phyloP scores from a whole-genome alignment of 2,797 vertebrate genomes.

The Sebastes taczanowskii region DNA sequence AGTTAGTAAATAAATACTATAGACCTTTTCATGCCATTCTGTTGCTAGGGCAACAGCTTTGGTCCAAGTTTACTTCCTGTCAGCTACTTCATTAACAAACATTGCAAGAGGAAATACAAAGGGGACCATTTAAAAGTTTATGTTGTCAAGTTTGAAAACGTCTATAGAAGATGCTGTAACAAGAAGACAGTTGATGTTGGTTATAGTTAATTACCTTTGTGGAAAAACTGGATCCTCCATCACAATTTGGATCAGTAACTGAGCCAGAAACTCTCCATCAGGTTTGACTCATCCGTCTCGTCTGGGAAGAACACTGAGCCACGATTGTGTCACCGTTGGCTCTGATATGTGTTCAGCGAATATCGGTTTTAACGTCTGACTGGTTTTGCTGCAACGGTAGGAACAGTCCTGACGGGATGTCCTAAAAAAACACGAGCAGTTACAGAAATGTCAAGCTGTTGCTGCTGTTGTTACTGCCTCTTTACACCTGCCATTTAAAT shows the following conservation, averaged over 20 bases:
- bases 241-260: not conserved
- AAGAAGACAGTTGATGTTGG: not conserved
- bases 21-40: too few relatives aligned
- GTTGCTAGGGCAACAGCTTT: too few relatives aligned
- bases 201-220: not conserved
- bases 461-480: too few relatives aligned
- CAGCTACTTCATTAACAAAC: too few relatives aligned
- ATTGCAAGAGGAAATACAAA: too few relatives aligned
- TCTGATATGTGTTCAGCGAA: not conserved
- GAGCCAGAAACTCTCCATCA: not conserved
- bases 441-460: not conserved
- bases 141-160: too few relatives aligned
- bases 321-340: not conserved
- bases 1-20: not conserved
- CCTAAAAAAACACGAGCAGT: not conserved
- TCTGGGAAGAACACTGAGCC: not conserved
- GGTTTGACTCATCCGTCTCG: conserved; percentile 6
- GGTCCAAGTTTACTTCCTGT: too few relatives aligned
- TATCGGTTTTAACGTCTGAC: not conserved
- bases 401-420: not conserved
- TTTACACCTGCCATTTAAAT: too few relatives aligned
- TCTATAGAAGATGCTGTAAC: not conserved
- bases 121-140: too few relatives aligned
- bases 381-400: not conserved
- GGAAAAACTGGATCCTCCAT: not conserved